A percentile compares a stretch with the other conserved stretches of the same genome.
These are phyloP conservation scores for Listronotus bonariensis DNA, from an alignment of 1,140 invertebrate genomes.

Conservation along the genomic window DNA sequence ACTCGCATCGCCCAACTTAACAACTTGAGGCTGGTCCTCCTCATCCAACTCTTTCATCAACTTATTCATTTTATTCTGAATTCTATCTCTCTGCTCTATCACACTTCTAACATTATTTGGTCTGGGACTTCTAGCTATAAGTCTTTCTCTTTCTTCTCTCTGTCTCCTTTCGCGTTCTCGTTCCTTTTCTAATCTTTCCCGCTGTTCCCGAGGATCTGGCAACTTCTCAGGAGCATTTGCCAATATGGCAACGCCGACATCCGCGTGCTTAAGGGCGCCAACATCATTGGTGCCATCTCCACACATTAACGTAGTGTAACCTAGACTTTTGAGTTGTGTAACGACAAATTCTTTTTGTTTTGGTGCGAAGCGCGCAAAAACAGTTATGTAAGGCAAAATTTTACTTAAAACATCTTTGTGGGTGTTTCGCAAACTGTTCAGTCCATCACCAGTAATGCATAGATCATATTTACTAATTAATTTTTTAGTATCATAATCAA, in stretches of 20 bases:
- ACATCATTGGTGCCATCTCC: slow-evolving; percentile 99
- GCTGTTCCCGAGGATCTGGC: slow-evolving; percentile 41
- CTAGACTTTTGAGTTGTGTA: slow-evolving; percentile 83
- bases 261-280: slow-evolving; percentile 98
- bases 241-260: slow-evolving; percentile 78
- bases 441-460: slow-evolving; percentile 92
- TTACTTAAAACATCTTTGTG: slow-evolving; percentile 68
- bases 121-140: slow-evolving; percentile 45
- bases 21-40: slow-evolving; percentile 83
- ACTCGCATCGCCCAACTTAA: slow-evolving; percentile 96
- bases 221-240: slow-evolving; percentile 78
- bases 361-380: slow-evolving; percentile 93
- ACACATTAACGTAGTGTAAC: slow-evolving; percentile 95
- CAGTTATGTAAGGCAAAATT: slow-evolving; percentile 83
- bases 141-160: slow-evolving; percentile 50
- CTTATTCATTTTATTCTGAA: slow-evolving; percentile 69
- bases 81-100: slow-evolving; percentile 54
- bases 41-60: slow-evolving; percentile 92
- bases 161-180: slow-evolving; percentile 36
- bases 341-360: slow-evolving; percentile 98
- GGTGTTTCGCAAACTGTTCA: slow-evolving; percentile 72
- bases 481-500: slow-evolving; percentile 19
- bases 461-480: slow-evolving; percentile 71
- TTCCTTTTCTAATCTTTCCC: slow-evolving; percentile 43
- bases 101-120: slow-evolving; percentile 51